Conservation (phyloP, 1,140 invertebrate genomes). For the Anastrepha ludens region DNA sequence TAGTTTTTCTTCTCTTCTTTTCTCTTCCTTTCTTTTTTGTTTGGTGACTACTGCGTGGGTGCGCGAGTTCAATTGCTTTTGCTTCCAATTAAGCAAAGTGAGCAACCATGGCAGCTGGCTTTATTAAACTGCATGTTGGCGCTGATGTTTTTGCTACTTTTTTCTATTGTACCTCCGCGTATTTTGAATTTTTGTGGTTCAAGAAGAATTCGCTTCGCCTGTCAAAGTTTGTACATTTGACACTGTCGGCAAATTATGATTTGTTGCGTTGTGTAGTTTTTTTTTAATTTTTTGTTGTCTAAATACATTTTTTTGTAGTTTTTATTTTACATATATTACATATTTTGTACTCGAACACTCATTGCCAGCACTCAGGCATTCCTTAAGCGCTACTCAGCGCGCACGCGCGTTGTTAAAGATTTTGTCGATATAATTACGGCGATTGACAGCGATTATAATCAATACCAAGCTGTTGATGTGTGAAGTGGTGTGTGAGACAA, state of each 20-base stretch:
- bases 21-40: neutral
- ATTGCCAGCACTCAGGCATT: neutral
- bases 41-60: neutral
- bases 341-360: no score
- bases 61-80: slow-evolving; percentile 21
- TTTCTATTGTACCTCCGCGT: neutral
- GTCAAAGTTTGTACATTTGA: neutral
- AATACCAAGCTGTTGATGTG: neutral
- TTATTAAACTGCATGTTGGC: neutral
- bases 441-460: slow-evolving; percentile 38
- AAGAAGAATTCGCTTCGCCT: neutral
- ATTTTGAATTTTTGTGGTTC: neutral
- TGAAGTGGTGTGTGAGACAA: neutral
- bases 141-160: neutral
- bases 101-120: no score
- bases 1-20: neutral
- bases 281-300: neutral
- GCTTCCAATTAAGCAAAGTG: neutral
- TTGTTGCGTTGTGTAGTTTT: neutral
- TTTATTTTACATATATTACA: no score
- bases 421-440: neutral
- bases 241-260: neutral
- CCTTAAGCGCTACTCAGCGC: slow-evolving; percentile 1
- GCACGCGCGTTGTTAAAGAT: neutral
- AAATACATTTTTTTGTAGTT: no score